A percentile compares a stretch with the other conserved stretches of the same genome.
Conservation (phyloP, 1,140 invertebrate genomes). For the Cyrtorhinus lividipennis region DNA sequence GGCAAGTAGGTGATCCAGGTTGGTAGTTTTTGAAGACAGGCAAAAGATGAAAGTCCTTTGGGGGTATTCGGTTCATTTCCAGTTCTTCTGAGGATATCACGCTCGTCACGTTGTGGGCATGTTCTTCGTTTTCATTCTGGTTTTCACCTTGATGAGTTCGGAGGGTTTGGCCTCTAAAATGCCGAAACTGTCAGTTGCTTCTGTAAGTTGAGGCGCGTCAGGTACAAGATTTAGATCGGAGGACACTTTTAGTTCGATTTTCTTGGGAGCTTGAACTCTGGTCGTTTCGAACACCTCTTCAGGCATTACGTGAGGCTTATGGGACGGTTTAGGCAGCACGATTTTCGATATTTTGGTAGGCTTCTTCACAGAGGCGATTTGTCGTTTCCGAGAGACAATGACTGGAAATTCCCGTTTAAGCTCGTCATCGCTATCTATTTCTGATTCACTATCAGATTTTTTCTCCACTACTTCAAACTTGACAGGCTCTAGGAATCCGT, state of each 20-base stretch:
- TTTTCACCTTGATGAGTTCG: constrained; percentile 24
- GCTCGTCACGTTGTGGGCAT: constrained; percentile 18
- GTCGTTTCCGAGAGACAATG: neutral
- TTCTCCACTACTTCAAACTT: constrained; percentile 23
- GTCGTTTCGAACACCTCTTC: constrained; percentile 48
- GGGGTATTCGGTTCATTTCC: constrained; percentile 48
- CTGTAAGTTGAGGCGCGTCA: constrained; percentile 13
- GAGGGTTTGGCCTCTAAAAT: constrained; percentile 26
- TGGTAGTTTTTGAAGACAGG: constrained; percentile 80
- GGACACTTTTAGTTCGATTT: constrained; percentile 47
- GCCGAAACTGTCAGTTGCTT: constrained; percentile 32
- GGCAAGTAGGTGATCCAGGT: constrained; percentile 58
- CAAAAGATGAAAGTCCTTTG: constrained; percentile 53
- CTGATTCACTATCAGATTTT: constrained; percentile 51
- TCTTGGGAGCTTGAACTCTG: constrained; percentile 29
- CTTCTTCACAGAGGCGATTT: neutral
- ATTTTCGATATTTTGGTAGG: neutral
- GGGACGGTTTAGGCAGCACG: neutral
- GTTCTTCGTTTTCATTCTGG: constrained; percentile 26
- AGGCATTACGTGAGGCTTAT: constrained; percentile 34
- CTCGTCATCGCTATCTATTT: constrained; percentile 59
- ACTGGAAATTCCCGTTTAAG: neutral
- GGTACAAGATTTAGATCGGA: constrained; percentile 25
- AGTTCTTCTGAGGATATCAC: constrained; percentile 51
- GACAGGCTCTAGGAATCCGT: constrained; percentile 21